Evolutionary conservation across 2,113 vertebrate genomes (phyloP).

Genomic region (Ellobius talpinus): DNA sequence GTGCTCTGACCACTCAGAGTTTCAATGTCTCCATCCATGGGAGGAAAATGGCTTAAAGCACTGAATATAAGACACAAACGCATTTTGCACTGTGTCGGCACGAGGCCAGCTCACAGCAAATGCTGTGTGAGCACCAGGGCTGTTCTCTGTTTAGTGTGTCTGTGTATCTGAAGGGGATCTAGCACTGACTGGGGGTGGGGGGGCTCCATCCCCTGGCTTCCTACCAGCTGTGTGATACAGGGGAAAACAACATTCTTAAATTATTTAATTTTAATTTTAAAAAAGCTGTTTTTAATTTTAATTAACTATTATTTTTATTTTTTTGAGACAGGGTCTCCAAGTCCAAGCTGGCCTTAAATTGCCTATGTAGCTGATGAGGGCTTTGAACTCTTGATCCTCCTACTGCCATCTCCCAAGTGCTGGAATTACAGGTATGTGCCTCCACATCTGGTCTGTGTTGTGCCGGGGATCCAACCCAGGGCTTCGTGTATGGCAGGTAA

Average conservation of each 20-base stretch:
- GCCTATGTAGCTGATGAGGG: too few relatives aligned
- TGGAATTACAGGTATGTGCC: too few relatives aligned
- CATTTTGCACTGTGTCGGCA: not conserved
- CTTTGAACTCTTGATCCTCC: too few relatives aligned
- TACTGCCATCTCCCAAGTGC: too few relatives aligned
- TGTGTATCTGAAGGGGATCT: not conserved
- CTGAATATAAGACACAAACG: not conserved
- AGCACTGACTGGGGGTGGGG: not conserved
- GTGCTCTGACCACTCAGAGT: accelerated
- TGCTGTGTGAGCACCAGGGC: not conserved
- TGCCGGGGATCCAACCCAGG: not conserved
- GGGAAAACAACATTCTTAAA: not conserved
- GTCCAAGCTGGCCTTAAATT: not conserved
- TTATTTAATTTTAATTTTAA: not conserved
- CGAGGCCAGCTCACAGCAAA: not conserved
- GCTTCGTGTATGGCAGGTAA: not conserved
- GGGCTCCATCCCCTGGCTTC: not conserved
- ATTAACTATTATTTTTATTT: not conserved
- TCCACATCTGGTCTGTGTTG: not conserved
- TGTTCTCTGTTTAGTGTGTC: not conserved
- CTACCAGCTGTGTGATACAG: not conserved
- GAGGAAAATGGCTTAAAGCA: not conserved
- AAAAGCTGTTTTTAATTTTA: not conserved
- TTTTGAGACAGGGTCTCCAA: not conserved
- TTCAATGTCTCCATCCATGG: not conserved